Evolutionary conservation across 2,797 vertebrate genomes (phyloP).

Genomic region (Telmatherina bonti): DNA sequence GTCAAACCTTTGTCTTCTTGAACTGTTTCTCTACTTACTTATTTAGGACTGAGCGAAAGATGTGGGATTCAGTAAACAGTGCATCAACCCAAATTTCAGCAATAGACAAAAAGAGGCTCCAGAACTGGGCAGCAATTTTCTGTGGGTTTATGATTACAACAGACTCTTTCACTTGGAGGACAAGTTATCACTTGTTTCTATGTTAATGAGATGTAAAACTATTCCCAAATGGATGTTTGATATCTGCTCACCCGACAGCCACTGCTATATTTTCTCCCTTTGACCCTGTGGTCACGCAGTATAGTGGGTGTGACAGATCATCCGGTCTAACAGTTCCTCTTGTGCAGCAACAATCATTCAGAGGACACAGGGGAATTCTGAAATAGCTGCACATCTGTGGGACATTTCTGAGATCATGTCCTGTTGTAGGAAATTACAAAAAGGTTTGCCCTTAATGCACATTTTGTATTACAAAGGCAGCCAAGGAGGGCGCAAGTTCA

Average conservation of each 20-base stretch:
- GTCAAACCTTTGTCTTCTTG: not conserved
- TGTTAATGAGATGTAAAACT: constrained; percentile 27
- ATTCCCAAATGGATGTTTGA: constrained; percentile 22
- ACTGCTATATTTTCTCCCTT: constrained; percentile 12
- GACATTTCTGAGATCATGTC: constrained; percentile 19
- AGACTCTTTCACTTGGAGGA: constrained; percentile 28
- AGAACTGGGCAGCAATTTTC: constrained; percentile 7
- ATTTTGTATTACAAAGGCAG: constrained; percentile 24
- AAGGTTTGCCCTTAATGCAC: constrained; percentile 6
- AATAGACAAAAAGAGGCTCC: constrained; percentile 13
- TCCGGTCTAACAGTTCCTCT: constrained; percentile 34
- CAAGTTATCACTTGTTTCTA: constrained; percentile 23
- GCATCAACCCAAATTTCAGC: constrained; percentile 25
- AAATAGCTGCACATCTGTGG: constrained; percentile 32
- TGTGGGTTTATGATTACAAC: constrained; percentile 23
- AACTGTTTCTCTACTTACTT: not conserved
- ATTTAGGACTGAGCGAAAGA: not conserved
- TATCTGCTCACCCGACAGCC: constrained; percentile 17
- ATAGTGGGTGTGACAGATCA: constrained; percentile 23
- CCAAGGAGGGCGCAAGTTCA: constrained; percentile 25
- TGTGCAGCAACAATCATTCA: constrained; percentile 31
- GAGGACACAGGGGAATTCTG: constrained; percentile 23
- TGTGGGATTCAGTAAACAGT: constrained; percentile 5
- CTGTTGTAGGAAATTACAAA: constrained; percentile 28
- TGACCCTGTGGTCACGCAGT: not conserved